phyloP scores from a whole-genome alignment of 1,140 invertebrate genomes.

The Meloidogyne hapla region DNA sequence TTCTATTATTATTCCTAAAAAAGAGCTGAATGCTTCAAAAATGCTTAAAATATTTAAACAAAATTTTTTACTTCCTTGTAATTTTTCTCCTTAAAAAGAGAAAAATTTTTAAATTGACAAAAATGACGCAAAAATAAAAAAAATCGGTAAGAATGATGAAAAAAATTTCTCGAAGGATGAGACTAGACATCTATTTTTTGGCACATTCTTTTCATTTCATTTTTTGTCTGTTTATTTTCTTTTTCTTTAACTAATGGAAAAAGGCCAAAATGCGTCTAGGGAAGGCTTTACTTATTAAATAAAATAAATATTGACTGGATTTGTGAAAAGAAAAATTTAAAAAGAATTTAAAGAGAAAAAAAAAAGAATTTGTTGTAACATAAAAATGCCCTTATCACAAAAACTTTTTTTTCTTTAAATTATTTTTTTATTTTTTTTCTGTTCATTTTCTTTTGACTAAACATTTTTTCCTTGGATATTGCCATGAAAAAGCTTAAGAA shows the following conservation, averaged over 20 bases:
- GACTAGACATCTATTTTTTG: slow-evolving; percentile 2
- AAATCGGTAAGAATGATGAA: neutral
- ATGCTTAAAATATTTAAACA: too few species aligned
- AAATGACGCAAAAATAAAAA: neutral
- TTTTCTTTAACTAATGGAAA: neutral
- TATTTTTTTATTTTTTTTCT: neutral
- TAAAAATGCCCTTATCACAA: too few species aligned
- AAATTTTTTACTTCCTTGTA: too few species aligned
- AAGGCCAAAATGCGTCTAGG: neutral
- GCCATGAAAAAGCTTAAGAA: neutral
- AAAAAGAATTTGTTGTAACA: too few species aligned
- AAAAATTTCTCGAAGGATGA: neutral
- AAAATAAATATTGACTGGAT: slow-evolving; percentile 1
- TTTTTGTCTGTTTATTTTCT: neutral
- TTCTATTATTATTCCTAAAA: too few species aligned
- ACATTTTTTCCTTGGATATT: neutral
- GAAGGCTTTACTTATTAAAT: neutral
- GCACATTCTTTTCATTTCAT: neutral
- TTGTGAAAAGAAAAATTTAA: neutral
- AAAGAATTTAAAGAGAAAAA: too few species aligned
- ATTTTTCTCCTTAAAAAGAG: too few species aligned
- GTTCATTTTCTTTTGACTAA: neutral
- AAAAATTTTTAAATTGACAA: neutral
- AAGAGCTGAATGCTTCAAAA: too few species aligned
- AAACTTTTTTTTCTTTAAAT: too few species aligned